Conservation (phyloP, 2,797 vertebrate species). For the Lagocephalus sceleratus region DNA sequence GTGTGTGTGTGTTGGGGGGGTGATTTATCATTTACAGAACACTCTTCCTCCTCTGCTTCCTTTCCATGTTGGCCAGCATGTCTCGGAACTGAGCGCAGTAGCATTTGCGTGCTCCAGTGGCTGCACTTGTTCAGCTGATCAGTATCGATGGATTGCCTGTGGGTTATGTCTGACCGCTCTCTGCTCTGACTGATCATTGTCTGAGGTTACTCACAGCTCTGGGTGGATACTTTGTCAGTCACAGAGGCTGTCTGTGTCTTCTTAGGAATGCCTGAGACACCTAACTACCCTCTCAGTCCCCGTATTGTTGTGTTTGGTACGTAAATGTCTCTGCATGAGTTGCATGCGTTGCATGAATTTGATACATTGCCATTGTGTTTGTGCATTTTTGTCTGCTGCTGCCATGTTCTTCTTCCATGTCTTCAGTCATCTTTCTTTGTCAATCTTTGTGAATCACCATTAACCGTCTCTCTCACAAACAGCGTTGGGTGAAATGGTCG, state of each 20-base stretch:
- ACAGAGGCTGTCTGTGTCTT: conserved; percentile 73
- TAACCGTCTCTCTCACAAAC: too few relatives aligned
- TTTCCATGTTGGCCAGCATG: conserved; percentile 44
- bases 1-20: neutral
- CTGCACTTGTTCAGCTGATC: neutral
- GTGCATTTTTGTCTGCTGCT: conserved; percentile 22
- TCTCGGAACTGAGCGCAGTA: conserved; percentile 35
- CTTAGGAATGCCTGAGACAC: conserved; percentile 71
- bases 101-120: conserved; percentile 20
- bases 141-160: conserved; percentile 9
- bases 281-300: conserved; percentile 80
- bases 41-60: conserved; percentile 68
- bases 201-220: conserved; percentile 33
- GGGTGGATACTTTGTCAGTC: conserved; percentile 56
- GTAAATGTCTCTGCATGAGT: conserved; percentile 64
- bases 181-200: conserved; percentile 35
- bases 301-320: conserved; percentile 83
- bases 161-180: conserved; percentile 18
- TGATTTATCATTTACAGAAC: conserved; percentile 57
- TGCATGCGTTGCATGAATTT: conserved; percentile 30
- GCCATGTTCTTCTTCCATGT: neutral
- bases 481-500: too few relatives aligned
- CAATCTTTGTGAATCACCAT: too few relatives aligned
- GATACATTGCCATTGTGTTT: conserved; percentile 4
- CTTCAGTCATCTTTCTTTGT: neutral